Evolutionary conservation across 2,888 invertebrate species (phyloP).

Genomic region (Buathra laborator): DNA sequence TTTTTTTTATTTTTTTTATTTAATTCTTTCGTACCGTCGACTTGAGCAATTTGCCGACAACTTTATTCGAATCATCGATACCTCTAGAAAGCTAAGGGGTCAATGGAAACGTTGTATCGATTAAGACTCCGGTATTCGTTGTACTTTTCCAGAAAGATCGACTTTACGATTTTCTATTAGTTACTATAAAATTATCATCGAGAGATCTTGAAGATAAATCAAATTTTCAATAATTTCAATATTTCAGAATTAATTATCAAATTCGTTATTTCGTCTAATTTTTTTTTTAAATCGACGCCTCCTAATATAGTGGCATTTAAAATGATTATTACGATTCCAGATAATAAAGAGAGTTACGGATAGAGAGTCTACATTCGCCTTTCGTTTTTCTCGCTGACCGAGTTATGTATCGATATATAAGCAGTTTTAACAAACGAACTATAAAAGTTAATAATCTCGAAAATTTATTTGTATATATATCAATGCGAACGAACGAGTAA

Average conservation of each 20-base stretch:
- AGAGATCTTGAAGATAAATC: background rate
- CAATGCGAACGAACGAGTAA: constrained; percentile 5
- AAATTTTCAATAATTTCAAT: background rate
- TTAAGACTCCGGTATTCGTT: constrained; percentile 43
- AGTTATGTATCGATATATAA: background rate
- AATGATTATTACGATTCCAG: background rate
- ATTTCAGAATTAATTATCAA: background rate
- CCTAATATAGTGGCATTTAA: background rate
- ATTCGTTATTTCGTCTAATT: background rate
- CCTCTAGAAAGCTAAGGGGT: constrained; percentile 1
- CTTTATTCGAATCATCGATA: constrained; percentile 1
- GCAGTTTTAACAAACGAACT: constrained; percentile 38
- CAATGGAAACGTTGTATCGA: constrained; percentile 30
- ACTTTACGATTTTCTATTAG: background rate
- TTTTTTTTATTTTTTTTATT: constrained; percentile 30
- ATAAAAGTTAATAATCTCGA: constrained; percentile 42
- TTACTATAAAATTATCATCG: background rate
- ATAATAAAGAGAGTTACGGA: constrained; percentile 13
- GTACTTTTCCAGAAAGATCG: constrained; percentile 30
- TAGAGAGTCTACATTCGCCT: constrained; percentile 29
- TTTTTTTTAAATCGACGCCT: background rate
- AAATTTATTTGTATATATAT: constrained; percentile 39
- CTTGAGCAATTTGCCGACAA: constrained; percentile 36
- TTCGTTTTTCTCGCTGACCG: background rate
- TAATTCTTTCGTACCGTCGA: constrained; percentile 48